A percentile compares a stretch with the other conserved stretches of the same genome.
These are phyloP conservation scores for Vanessa tameamea DNA, from an alignment of 1,140 invertebrate species.

Conservation along the genomic window DNA sequence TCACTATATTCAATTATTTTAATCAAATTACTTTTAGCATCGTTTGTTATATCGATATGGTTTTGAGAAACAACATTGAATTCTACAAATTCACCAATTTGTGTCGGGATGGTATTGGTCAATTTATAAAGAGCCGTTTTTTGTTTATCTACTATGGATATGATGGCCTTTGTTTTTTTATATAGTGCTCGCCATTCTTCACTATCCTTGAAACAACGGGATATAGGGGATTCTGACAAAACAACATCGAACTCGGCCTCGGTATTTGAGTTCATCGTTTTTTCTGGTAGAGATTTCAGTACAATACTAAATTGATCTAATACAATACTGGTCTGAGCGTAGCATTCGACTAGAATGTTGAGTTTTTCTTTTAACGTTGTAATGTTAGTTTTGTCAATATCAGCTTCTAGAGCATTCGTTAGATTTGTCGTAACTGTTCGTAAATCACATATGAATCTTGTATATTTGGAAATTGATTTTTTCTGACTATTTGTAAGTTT, in stretches of 20 bases:
- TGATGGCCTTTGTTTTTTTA: constrained; percentile 69
- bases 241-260: constrained; percentile 66
- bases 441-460: constrained; percentile 75
- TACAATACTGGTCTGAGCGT: constrained; percentile 76
- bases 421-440: constrained; percentile 68
- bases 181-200: constrained; percentile 76
- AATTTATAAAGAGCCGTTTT: constrained; percentile 68
- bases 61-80: constrained; percentile 55
- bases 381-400: constrained; percentile 52
- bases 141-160: constrained; percentile 71
- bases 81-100: constrained; percentile 47
- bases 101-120: constrained; percentile 48
- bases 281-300: constrained; percentile 82
- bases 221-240: constrained; percentile 71
- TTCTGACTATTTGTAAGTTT: constrained; percentile 79
- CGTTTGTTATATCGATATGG: constrained; percentile 65
- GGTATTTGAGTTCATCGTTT: constrained; percentile 49
- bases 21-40: constrained; percentile 63
- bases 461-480: constrained; percentile 76
- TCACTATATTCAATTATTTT: constrained; percentile 50
- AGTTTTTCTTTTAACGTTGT: constrained; percentile 50
- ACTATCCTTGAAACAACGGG: constrained; percentile 79
- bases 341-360: constrained; percentile 73
- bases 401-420: constrained; percentile 69
- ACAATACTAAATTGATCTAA: constrained; percentile 83